Evolutionary conservation across 2,797 vertebrate genomes (phyloP).

Genomic region (Luscinia luscinia): DNA sequence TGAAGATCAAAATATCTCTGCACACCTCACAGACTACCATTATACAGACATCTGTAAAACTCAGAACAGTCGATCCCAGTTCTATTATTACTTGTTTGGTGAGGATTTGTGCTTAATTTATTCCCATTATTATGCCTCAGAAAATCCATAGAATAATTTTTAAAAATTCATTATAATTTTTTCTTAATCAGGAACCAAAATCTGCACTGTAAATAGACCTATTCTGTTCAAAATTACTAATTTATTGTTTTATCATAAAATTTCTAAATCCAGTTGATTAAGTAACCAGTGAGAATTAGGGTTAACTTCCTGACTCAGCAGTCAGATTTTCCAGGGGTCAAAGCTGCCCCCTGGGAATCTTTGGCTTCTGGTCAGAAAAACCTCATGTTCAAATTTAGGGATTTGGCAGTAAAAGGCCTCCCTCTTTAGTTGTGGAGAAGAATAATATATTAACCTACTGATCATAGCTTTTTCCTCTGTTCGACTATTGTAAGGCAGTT

Average conservation of each 20-base stretch:
- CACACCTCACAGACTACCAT: neutral
- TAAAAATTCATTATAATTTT: neutral
- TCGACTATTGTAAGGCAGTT: neutral
- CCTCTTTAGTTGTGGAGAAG: neutral
- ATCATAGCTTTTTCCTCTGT: neutral
- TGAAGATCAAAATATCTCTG: neutral
- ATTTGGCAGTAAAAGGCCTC: neutral
- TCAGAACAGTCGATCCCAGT: neutral
- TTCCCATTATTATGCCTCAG: neutral
- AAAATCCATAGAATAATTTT: fast-evolving
- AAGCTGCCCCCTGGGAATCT: neutral
- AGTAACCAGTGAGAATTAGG: neutral
- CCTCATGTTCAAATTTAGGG: neutral
- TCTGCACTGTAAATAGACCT: neutral
- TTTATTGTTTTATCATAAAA: neutral
- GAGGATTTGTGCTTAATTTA: neutral
- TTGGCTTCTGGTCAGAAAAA: neutral
- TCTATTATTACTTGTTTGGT: neutral
- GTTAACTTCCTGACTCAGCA: neutral
- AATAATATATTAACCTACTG: neutral
- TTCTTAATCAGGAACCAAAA: neutral
- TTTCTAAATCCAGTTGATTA: neutral
- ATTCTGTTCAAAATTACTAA: neutral
- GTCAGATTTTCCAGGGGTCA: neutral
- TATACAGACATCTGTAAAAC: neutral